Evolutionary conservation across 2,888 invertebrate species (phyloP), one percentile per base, ranked within the genome.

Genomic region (Tetramorium bicarinatum): DNA sequence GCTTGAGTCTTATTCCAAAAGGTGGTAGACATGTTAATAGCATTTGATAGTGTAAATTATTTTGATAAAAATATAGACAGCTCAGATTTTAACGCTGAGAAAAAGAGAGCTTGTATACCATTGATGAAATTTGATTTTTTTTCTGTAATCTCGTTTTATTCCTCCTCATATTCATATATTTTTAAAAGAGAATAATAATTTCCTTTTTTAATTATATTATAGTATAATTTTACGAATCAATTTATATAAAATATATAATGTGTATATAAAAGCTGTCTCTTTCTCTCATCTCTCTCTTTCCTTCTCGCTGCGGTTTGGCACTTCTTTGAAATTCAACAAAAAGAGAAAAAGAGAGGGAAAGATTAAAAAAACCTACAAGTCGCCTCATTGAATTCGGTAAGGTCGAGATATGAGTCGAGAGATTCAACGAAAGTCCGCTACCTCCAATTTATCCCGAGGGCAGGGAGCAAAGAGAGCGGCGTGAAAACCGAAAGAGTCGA

Each of bases 401-500:
- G 59, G 41, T 41, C n/a, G 62, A 25, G 21, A 25, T 38, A 25
- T 52, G 29, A 69, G 18, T 71, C 25, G 38, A 71, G 25, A 59
- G 49, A 18, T n/a, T 80, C 18, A n/a, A 61, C 59, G 59, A 38
- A 69, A 41, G 61, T 75, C 56, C 41, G 59, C 64, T 77, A 83
- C 71, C 52, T 62, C 44, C 72, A 76, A 82, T 87, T 72, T 82
- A 61, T 82, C 84, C 82, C 64, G 71, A 54, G 77, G 79, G 82
- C 41, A 81, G 34, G 56, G 61, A 72, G 82, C 44, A 75, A 84
- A 82, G 82, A 79, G 59, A 79, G 67, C 61, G 83, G 90, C 44
- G 90, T 74, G 89, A 91, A 91, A 91, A 87, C 80, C 86, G 85
- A 90, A 89, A 89, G 88, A 85, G 84, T 84, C 77, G 64, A 75